Evolutionary conservation across 2,888 invertebrate species (phyloP).

Genomic region (Harpalus rufipes): DNA sequence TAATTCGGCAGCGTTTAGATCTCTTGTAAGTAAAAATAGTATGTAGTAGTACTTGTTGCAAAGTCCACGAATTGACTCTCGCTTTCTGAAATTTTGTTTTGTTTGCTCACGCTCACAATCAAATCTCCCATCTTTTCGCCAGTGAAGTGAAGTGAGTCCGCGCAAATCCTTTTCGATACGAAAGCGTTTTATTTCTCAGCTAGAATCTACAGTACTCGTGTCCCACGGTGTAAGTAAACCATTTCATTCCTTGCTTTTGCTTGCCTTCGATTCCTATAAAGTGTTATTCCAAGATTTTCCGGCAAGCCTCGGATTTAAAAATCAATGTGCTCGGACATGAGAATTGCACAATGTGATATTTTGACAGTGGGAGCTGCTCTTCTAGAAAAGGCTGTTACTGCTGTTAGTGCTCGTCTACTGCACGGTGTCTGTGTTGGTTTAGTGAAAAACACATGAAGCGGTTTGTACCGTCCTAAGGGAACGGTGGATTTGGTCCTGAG

Average conservation of each 20-base stretch:
- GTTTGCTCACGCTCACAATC: conserved; percentile 17
- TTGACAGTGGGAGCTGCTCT: conserved; percentile 13
- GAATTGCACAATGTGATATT: conserved; percentile 37
- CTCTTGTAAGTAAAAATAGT: too few species aligned
- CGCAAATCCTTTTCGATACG: conserved; percentile 53
- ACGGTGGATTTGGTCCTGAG: conserved; percentile 20
- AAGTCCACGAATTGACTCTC: background rate
- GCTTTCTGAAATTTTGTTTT: conserved; percentile 36
- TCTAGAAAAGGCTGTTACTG: background rate
- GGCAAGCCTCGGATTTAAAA: conserved; percentile 60
- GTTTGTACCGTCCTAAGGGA: conserved; percentile 31
- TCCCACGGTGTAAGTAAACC: conserved; percentile 47
- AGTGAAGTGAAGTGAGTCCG: conserved; percentile 42
- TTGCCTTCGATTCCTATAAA: conserved; percentile 34
- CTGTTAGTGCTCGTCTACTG: background rate
- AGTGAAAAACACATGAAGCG: conserved; percentile 55
- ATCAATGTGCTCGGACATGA: conserved; percentile 58
- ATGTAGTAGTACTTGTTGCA: too few species aligned
- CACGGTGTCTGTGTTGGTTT: conserved; percentile 41
- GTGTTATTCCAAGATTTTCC: conserved; percentile 62
- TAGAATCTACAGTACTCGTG: conserved; percentile 37
- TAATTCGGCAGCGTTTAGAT: too few species aligned
- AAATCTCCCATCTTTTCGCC: conserved; percentile 24
- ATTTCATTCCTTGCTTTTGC: conserved; percentile 23
- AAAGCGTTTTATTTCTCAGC: conserved; percentile 49